Base-by-base conservation (phyloP, 2,113 vertebrate genomes). In the Notothenia rossii region DNA sequence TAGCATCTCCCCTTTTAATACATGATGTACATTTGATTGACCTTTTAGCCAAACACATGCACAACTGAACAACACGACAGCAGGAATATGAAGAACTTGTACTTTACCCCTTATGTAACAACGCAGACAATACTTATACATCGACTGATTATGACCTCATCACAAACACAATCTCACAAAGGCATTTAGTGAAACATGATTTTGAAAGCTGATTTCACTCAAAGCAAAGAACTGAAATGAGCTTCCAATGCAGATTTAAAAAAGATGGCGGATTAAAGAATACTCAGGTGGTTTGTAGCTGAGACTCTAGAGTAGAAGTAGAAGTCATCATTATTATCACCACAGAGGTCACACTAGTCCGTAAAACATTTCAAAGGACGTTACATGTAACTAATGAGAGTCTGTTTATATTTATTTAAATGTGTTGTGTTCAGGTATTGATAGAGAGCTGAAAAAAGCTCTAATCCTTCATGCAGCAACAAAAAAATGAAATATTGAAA, bases 201-300 rank as follows among this genome's bases (percentile, higher is more conserved):
- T 84, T 82, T 20, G 61, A 85, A 84, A 86, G 79, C 85, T 84
- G 82, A 90, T 91, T 93, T 88, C 63, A 76, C 58, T 88, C 72
- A 84, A 89, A 89, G 79, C 84, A 73, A 80, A 56, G 73, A 75
- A 69, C 82, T 84, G 77, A 87, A 87, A 87, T 65, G 33, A 80
- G 79, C 81, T 90, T 90, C 79, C 86, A 79, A 82, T 90, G 79
- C 79, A 88, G 84, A 92, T 92, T 89, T 93, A 64, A 75, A 83
- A 89, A 79, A 51, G 29, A n/a, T 46, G 76, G 29, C 72, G 88
- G 89, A 89, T 93, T 91, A 89, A 72, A 73, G 54, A 90, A 84
- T 81, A 69, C 63, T 84, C 80, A 59, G 56, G 76, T 79, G 74
- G 56, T 58, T 66, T 66, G 67, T 61, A 63, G 68, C 62, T 48